These are phyloP conservation scores for Lasius fuliginosus DNA, from an alignment of 2,888 invertebrate genomes.

Conservation along the genomic window DNA sequence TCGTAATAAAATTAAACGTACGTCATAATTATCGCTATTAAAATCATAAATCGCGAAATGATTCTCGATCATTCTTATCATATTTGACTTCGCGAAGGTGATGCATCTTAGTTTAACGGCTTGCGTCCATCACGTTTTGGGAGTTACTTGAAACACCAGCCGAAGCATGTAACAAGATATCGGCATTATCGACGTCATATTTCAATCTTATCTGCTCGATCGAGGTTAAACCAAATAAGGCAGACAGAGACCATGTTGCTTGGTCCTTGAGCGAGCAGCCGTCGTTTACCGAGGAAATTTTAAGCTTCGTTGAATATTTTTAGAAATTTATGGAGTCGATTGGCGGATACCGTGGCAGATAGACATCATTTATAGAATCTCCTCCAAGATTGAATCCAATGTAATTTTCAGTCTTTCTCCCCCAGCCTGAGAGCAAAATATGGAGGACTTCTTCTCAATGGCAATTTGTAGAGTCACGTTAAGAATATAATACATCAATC, in stretches of 20 bases:
- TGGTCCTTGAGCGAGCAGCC: slow-evolving; percentile 7
- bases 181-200: slow-evolving; percentile 47
- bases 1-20: background rate
- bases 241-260: slow-evolving; percentile 34
- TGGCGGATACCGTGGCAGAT: background rate
- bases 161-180: slow-evolving; percentile 41
- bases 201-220: slow-evolving; percentile 55
- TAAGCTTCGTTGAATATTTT: slow-evolving; percentile 56
- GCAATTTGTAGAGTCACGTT: background rate
- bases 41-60: background rate
- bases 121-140: slow-evolving; percentile 23
- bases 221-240: slow-evolving; percentile 48
- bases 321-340: slow-evolving; percentile 33
- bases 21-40: background rate
- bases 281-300: slow-evolving; percentile 49
- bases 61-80: background rate
- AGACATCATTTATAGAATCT: slow-evolving; percentile 1
- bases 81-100: slow-evolving; percentile 12
- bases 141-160: slow-evolving; percentile 23
- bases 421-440: background rate
- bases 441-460: background rate
- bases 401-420: background rate
- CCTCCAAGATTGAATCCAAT: background rate
- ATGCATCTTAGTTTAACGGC: slow-evolving; percentile 27
- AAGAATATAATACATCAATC: slow-evolving; percentile 33